Base-by-base conservation (phyloP, 2,797 vertebrate species). In the Siniperca obscura region DNA sequence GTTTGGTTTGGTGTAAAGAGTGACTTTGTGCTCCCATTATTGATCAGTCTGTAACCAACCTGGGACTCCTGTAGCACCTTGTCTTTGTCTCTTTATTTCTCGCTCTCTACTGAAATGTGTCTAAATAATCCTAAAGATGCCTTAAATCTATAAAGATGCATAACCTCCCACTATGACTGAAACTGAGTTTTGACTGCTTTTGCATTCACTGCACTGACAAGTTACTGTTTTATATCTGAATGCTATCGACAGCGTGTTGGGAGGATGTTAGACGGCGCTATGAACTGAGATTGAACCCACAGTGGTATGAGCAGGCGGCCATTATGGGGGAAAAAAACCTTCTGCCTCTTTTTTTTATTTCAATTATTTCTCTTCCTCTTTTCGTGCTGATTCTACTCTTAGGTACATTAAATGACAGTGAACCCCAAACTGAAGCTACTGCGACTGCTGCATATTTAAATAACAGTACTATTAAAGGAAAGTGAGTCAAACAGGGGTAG, bases 201-300 rank as follows among this genome's bases (percentile, higher is more conserved):
- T 57, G 40, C 62, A 21, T 64, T 71, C 30, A 40, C 21, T 0
- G 7, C 7, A 0, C 52, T 67, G 70, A 87, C 64, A 66, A 80
- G 77, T 72, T 0, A 16, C 52, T 1, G 60, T 74, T 80, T 78
- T 5, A 66, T 87, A 76, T 81, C 55, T 81, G 60, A 81, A 52
- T 21, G 67, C 62, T 64, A 70, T 82, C 17, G 57, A 78, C 68
- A 16, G 75, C 25, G 14, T 74, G 83, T 78, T 68, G 2, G 50
- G 67, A 72, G 67, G 80, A 76, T 56, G 68, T 75, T 53, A 12
- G 53, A 73, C 11, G 0, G 34, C 0, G 56, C 57, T n/a, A 1
- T 88, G 84, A 92, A 90, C 92, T 79, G 74, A 44, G 62, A 27
- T 2, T 91, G 91, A 91, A 90, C 90, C 82, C 70, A 0, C 17